phyloP scores from a whole-genome alignment of 2,888 invertebrate genomes.

The Pandemis heparana region DNA sequence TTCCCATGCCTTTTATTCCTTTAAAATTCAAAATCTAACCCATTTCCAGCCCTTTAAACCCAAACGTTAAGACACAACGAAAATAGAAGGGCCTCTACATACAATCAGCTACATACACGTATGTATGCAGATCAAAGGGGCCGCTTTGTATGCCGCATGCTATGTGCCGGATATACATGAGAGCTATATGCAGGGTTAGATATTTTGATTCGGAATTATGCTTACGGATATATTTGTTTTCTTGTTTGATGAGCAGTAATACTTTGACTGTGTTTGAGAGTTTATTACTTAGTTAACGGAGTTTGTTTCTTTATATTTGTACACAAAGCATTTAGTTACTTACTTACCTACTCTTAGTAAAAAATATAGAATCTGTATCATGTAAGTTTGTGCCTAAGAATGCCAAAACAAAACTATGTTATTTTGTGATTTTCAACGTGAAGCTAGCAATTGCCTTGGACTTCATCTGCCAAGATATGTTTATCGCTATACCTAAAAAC shows the following conservation, averaged over 20 bases:
- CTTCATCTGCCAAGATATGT: too few species aligned
- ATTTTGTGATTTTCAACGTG: too few species aligned
- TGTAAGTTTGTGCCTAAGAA: too few species aligned
- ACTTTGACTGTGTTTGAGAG: background rate
- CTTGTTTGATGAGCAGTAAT: conserved; percentile 34
- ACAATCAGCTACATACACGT: conserved; percentile 51
- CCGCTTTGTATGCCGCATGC: conserved; percentile 70
- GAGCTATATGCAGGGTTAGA: conserved; percentile 35
- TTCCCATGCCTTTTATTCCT: conserved; percentile 32
- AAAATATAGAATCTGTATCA: too few species aligned
- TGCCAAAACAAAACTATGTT: too few species aligned
- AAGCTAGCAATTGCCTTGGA: too few species aligned
- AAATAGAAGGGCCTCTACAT: conserved; percentile 69
- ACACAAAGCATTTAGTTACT: too few species aligned
- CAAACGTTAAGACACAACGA: conserved; percentile 63
- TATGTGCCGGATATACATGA: conserved; percentile 41
- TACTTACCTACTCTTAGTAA: too few species aligned
- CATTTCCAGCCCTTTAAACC: conserved; percentile 36
- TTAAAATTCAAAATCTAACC: conserved; percentile 36
- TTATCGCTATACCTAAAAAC: too few species aligned
- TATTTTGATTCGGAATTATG: conserved; percentile 42
- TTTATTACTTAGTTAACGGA: background rate
- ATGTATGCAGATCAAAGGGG: conserved; percentile 70
- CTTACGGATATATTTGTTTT: conserved; percentile 35
- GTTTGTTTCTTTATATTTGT: too few species aligned